Percentiles rank a stretch among this genome's conserved stretches.
These are phyloP conservation scores for Lycodopsis pacificus DNA, from an alignment of 2,797 vertebrate species.

Conservation along the genomic window DNA sequence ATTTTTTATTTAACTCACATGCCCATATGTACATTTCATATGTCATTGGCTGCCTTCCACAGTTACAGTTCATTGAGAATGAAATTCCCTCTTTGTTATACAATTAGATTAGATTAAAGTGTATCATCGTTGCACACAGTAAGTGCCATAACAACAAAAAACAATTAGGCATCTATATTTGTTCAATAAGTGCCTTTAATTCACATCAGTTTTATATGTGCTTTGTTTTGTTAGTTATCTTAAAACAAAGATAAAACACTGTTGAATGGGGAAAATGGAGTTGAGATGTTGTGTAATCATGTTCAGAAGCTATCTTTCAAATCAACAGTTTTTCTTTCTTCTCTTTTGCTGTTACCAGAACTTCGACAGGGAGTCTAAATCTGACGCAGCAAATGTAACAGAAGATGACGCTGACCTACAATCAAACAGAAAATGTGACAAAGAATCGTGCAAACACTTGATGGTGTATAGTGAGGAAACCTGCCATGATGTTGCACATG, in stretches of 20 bases:
- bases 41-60: not conserved
- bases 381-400: not conserved
- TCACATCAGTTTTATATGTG: not conserved
- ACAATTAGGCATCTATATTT: not conserved
- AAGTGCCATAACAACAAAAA: not conserved
- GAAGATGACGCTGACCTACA: constrained; percentile 18
- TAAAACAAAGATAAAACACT: not conserved
- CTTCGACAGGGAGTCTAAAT: constrained; percentile 4
- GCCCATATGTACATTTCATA: not conserved
- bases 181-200: not conserved
- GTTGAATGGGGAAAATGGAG: not conserved
- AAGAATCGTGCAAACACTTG: not conserved
- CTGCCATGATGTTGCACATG: not conserved
- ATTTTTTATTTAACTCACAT: not conserved
- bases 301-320: not conserved
- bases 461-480: not conserved
- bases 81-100: not conserved
- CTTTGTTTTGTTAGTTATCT: not conserved
- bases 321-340: not conserved
- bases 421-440: constrained; percentile 11
- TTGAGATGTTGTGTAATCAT: not conserved
- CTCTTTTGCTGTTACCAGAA: constrained; percentile 40
- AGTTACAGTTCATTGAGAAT: not conserved
- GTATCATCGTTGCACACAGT: not conserved
- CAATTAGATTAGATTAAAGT: not conserved